Evolutionary conservation across 2,797 vertebrate genomes (phyloP).

Genomic region (Gadopsis bispinosus): DNA sequence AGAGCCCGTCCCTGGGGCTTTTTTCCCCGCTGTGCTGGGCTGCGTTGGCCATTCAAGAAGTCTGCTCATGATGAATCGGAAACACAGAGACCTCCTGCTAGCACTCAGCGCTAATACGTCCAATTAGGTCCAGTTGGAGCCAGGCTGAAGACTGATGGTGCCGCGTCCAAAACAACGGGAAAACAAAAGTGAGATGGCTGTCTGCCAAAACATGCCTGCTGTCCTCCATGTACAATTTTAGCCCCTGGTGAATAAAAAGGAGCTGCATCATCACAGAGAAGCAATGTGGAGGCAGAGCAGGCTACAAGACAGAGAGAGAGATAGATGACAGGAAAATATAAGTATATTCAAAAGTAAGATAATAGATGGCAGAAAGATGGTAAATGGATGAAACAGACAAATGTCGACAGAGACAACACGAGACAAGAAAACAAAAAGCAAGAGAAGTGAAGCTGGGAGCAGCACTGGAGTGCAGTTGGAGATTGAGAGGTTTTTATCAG

Average conservation of each 20-base stretch:
- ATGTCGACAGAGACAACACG: neutral
- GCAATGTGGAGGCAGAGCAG: conserved; percentile 14
- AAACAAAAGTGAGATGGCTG: conserved; percentile 49
- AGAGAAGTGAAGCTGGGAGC: neutral
- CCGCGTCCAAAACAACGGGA: neutral
- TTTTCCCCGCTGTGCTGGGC: neutral
- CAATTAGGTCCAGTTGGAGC: conserved; percentile 67
- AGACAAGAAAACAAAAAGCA: neutral
- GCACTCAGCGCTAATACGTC: conserved; percentile 61
- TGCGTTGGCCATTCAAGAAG: conserved; percentile 37
- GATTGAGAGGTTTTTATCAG: neutral
- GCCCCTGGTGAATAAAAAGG: conserved; percentile 32
- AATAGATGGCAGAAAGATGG: conserved; percentile 5
- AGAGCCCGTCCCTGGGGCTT: conserved; percentile 35
- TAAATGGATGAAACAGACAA: neutral
- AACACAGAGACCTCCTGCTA: conserved; percentile 56
- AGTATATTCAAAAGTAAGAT: neutral
- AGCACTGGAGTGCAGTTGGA: neutral
- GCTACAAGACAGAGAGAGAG: neutral
- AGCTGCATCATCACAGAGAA: conserved; percentile 42
- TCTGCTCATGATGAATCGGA: conserved; percentile 58
- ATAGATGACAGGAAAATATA: neutral
- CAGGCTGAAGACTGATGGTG: conserved; percentile 48
- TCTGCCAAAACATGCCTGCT: conserved; percentile 41
- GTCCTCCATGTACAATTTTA: conserved; percentile 30